phyloP scores from a whole-genome alignment of 2,797 vertebrate genomes.

The Garrulus glandarius region DNA sequence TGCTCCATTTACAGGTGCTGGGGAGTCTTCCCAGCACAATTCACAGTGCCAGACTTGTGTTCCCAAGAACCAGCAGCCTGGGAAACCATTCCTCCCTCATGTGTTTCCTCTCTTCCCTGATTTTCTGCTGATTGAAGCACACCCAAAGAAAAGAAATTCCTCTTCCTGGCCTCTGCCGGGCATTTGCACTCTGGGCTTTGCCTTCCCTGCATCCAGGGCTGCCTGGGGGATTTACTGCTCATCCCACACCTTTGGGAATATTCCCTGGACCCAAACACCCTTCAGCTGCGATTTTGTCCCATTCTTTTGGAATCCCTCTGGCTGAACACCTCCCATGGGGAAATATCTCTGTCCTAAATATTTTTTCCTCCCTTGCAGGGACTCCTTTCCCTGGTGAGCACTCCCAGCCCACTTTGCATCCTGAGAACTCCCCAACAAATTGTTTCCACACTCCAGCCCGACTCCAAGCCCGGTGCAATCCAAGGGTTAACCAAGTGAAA shows the following conservation, averaged over 20 bases:
- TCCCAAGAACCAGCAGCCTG: neutral
- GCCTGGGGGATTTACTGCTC: neutral
- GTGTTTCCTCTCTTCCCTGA: neutral
- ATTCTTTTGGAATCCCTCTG: neutral
- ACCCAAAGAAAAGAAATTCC: neutral
- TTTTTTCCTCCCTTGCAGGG: neutral
- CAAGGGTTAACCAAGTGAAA: constrained; percentile 79
- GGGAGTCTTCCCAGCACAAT: neutral
- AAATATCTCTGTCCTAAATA: neutral
- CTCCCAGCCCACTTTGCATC: constrained; percentile 41
- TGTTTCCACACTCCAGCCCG: constrained; percentile 66
- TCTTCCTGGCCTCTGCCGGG: rapidly evolving
- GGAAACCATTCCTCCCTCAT: rapidly evolving
- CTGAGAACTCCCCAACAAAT: constrained; percentile 69
- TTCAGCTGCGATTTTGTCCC: neutral
- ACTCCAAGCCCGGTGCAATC: constrained; percentile 44
- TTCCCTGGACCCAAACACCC: neutral
- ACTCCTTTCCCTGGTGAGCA: neutral
- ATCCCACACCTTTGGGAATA: neutral
- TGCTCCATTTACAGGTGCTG: neutral
- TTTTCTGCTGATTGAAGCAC: neutral
- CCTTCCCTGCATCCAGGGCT: rapidly evolving
- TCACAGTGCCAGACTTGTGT: rapidly evolving
- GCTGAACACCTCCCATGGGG: neutral
- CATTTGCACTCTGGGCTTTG: neutral